Evolutionary conservation across 2,113 vertebrate species (phyloP), one percentile per base, ranked within the genome.

Genomic region (Epinephelus fuscoguttatus): DNA sequence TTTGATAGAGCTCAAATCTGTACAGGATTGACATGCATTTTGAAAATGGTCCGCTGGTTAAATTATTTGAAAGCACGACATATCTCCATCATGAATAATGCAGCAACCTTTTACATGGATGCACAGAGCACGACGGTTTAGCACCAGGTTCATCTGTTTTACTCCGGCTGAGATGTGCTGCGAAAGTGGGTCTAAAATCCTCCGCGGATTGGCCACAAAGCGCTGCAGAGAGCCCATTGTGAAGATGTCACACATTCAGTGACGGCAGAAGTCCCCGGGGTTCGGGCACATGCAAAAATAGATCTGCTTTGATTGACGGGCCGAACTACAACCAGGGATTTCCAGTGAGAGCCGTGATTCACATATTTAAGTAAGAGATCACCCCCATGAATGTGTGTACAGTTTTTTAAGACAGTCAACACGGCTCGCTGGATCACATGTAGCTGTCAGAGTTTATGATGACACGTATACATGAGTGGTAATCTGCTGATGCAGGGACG

Each of bases 181-280:
- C 70, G n/a, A 88, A 92, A 92, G 64, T 87, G 89, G 90, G 82
- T 89, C 87, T 88, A 17, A 81, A 87, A 84, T 79, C 82, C 82
- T 87, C 82, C 3, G 25, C 0, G 40, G 87, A 82, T 89, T 40
- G 69, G 60, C 56, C 80, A 40, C 37, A 66, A 45, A 78, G 52
- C 30, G 56, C 78, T 53, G 37, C 63, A 79, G 60, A 81, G 83
- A 64, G 59, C 61, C 80, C 78, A 84, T 73, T 86, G 87, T 89
- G 56, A 86, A 84, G 71, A 88, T 89, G 70, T 88, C 78, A 88
- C 86, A 88, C 76, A 88, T 85, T 84, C 37, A 64, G 81, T 80
- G 82, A 90, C 4, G 81, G 70, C 79, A 85, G 61, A 62, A 47
- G 68, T 86, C 88, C 85, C 88, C 19, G 2, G 60, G 74, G 85